Evolutionary conservation across 2,113 vertebrate species (phyloP).

Genomic region (Fulica atra): DNA sequence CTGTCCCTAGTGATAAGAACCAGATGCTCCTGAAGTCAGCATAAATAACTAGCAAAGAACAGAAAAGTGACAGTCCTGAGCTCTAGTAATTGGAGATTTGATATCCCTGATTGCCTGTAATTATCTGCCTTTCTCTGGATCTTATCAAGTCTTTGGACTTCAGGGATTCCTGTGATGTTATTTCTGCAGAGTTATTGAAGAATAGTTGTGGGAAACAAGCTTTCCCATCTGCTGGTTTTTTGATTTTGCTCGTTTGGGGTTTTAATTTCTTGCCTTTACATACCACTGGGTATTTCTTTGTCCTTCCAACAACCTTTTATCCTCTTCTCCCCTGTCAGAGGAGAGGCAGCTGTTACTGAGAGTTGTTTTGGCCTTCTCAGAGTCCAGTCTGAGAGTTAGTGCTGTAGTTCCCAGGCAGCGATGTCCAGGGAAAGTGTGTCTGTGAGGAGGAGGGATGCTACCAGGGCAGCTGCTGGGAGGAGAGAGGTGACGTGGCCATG

Average conservation of each 20-base stretch:
- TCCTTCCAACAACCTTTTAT: not conserved
- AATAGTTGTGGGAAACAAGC: not conserved
- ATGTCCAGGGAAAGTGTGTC: not conserved
- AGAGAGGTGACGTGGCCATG: rapidly evolving
- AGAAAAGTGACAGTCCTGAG: not conserved
- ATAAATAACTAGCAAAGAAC: not conserved
- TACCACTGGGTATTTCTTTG: not conserved
- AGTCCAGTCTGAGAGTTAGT: not conserved
- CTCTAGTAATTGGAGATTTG: not conserved
- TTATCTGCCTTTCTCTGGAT: slow-evolving; percentile 13
- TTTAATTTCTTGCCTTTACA: not conserved
- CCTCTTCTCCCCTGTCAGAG: not conserved
- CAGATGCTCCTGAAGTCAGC: slow-evolving; percentile 15
- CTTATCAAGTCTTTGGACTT: not conserved
- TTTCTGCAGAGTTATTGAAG: not conserved
- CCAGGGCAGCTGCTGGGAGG: not conserved
- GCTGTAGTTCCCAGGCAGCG: not conserved
- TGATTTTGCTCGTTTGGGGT: no score
- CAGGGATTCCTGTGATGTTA: not conserved
- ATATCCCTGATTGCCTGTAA: not conserved
- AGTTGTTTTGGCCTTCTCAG: not conserved
- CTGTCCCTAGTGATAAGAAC: not conserved
- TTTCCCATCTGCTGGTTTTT: not conserved
- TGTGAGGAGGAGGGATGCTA: not conserved
- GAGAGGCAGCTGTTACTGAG: not conserved